Evolutionary conservation across 1,140 invertebrate genomes (phyloP), one percentile per base, ranked within the genome.

Genomic region (Notospermus geniculatus): DNA sequence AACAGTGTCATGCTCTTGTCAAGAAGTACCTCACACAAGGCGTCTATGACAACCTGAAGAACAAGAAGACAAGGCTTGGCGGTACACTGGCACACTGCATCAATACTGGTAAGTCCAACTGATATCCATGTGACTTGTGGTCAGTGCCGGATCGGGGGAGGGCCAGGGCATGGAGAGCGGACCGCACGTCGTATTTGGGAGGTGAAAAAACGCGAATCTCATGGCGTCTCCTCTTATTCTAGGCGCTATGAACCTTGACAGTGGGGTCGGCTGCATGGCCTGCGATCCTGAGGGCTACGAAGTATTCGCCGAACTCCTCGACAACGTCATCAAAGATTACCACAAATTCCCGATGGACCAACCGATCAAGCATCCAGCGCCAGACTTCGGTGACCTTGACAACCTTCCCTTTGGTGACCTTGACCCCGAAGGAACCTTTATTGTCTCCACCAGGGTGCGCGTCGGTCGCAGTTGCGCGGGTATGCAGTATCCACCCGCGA

Each of bases 331-430:
- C 53, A 69, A 69, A 39, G 72, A 74, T 52, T 72, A 73, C 57
- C 74, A 77, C 63, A 74, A 71, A 39, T 52, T 72, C 1, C n/a
- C 45, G 60, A 54, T 65, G 46, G 19, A 60, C 55, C 19, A 64
- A 27, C 19, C n/a, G 4, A 64, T 71, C 83, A 90, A 91, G 78
- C 95, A 97, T 80, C 95, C 95, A 1, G 81, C 88, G 29, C 89
- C 89, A 81, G 90, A 95, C 84, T 97, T 95, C 83, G 95, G 95
- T 74, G 93, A 98, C 66, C 88, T 98, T 64, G 88, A 89, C 71
- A 65, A 71, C 13, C 60, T 71, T n/a, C 60, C 58, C 13, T 63
- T 68, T 30, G 65, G 63, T 41, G 66, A 74, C 56, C 62, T 75
- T 54, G 74, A 80, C 84, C 93, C 95, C 19, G 79, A 81, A 23